phyloP scores from a whole-genome alignment of 2,888 invertebrate species.

The Ormyrus pomaceus region DNA sequence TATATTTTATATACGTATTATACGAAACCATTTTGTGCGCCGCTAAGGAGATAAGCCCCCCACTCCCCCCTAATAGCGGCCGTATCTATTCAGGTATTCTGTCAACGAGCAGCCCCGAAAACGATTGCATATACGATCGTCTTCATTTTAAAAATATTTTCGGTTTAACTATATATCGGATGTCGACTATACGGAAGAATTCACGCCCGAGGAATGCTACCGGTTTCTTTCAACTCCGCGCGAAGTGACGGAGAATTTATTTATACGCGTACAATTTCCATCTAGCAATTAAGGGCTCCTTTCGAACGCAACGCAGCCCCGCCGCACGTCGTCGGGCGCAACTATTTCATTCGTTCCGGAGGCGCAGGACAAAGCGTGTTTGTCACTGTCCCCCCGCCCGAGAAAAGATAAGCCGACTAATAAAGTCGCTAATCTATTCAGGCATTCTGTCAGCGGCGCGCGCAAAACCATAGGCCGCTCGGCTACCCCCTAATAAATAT shows the following conservation, averaged over 20 bases:
- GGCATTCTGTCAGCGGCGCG: conserved; percentile 28
- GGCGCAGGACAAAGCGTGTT: background rate
- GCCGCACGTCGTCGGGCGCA: too few species aligned
- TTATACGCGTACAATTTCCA: too few species aligned
- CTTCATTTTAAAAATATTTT: too few species aligned
- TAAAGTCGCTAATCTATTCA: conserved; percentile 53
- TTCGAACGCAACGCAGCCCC: background rate
- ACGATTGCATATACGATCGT: background rate
- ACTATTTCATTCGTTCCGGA: background rate
- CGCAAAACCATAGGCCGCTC: background rate
- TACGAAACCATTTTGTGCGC: conserved; percentile 5
- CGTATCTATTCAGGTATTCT: conserved; percentile 23
- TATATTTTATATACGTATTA: background rate
- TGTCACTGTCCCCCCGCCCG: background rate
- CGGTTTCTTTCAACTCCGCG: too few species aligned
- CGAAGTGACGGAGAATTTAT: too few species aligned
- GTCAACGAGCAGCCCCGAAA: background rate
- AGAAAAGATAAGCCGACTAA: conserved; percentile 48
- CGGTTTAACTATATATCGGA: too few species aligned
- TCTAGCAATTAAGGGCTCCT: background rate
- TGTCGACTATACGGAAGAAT: too few species aligned
- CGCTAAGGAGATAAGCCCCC: background rate
- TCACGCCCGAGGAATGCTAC: too few species aligned
- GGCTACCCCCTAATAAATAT: conserved; percentile 44
- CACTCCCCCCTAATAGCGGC: background rate